Conservation (phyloP, 2,888 invertebrate genomes). For the Paralinhomoeus sp. region DNA sequence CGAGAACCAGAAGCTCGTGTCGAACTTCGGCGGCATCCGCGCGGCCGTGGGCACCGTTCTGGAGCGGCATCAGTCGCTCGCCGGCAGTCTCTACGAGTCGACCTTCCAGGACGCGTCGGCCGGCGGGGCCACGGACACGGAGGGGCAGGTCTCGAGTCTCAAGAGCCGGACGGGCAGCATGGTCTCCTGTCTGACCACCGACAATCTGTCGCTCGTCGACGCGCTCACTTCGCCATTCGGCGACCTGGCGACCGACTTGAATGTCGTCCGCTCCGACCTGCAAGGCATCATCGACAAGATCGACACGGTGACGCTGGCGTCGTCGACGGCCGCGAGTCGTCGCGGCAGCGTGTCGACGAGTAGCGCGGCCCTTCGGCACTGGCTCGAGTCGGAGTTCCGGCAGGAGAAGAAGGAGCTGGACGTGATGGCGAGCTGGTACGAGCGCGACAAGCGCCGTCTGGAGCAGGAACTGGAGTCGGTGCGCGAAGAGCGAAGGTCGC, state of each 20-base stretch:
- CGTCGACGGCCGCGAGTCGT: slow-evolving; percentile 2
- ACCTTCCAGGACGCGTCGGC: background rate
- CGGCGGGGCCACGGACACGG: background rate
- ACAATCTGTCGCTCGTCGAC: background rate
- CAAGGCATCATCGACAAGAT: slow-evolving; percentile 13
- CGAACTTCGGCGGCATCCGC: slow-evolving; percentile 2
- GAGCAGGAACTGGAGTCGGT: slow-evolving; percentile 8
- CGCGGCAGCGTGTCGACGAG: too few species aligned
- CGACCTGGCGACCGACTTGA: slow-evolving; percentile 7
- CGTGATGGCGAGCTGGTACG: slow-evolving; percentile 5
- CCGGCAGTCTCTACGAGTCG: too few species aligned
- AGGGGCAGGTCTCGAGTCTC: slow-evolving; percentile 6
- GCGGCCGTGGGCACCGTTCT: background rate
- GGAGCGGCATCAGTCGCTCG: background rate
- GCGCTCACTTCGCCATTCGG: background rate
- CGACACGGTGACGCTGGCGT: slow-evolving; percentile 5
- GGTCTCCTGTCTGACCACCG: slow-evolving; percentile 1
- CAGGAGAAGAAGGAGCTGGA: slow-evolving; percentile 5
- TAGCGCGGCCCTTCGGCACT: background rate
- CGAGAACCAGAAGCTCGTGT: slow-evolving; percentile 4
- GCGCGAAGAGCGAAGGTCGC: background rate
- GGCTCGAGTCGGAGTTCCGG: slow-evolving; percentile 4
- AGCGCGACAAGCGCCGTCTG: slow-evolving; percentile 11
- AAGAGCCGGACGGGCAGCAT: slow-evolving; percentile 3
- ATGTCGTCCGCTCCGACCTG: slow-evolving; percentile 12